A percentile compares a stretch with the other conserved stretches of the same genome.
Evolutionary conservation across 2,888 invertebrate species (phyloP).

Genomic region (Rhaphigaster nebulosa): DNA sequence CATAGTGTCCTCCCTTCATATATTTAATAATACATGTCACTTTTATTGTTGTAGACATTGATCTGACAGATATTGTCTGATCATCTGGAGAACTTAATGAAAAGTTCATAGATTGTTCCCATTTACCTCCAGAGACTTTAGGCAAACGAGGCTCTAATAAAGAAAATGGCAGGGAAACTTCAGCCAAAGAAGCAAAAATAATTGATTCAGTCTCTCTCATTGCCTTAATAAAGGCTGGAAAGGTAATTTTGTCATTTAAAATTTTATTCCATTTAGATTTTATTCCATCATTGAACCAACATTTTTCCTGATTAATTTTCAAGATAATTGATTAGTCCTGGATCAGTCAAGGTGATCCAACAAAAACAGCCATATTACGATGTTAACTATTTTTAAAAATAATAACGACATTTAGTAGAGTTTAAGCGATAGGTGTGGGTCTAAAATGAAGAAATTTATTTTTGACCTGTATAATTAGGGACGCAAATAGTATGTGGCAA

Average conservation of each 20-base stretch:
- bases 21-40: neutral
- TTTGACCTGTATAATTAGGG: too few species aligned
- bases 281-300: neutral
- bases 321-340: too few species aligned
- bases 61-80: slow-evolving; percentile 60
- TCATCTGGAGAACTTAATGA: slow-evolving; percentile 56
- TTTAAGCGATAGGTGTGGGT: too few species aligned
- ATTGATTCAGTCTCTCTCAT: slow-evolving; percentile 37
- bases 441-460: too few species aligned
- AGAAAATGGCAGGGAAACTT: neutral
- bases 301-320: neutral
- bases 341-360: too few species aligned
- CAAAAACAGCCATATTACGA: too few species aligned
- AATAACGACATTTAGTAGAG: too few species aligned
- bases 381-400: too few species aligned
- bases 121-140: slow-evolving; percentile 26
- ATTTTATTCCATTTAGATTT: neutral
- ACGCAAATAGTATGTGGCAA: too few species aligned
- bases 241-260: slow-evolving; percentile 23
- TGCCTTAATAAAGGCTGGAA: slow-evolving; percentile 29
- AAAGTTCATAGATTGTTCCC: slow-evolving; percentile 60
- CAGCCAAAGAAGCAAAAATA: slow-evolving; percentile 47
- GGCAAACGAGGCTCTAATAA: slow-evolving; percentile 47
- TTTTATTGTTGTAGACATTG: slow-evolving; percentile 53
- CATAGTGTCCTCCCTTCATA: neutral